phyloP scores from a whole-genome alignment of 1,140 invertebrate genomes.

The Calephelis virginiensis region DNA sequence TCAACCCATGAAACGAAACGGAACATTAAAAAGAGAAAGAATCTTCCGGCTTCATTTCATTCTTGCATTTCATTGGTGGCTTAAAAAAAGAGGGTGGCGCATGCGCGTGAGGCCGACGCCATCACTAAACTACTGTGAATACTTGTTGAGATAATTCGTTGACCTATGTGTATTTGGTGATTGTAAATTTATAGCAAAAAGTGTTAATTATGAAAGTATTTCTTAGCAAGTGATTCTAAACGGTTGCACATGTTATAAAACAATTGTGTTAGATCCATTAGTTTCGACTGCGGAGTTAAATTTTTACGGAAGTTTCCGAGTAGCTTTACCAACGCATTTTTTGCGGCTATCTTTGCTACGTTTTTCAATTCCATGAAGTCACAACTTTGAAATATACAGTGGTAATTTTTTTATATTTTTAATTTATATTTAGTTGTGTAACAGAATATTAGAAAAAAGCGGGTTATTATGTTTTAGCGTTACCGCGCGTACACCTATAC shows the following conservation, averaged over 20 bases:
- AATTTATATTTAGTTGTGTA: constrained; percentile 9
- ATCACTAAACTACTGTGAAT: constrained; percentile 75
- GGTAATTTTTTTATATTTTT: constrained; percentile 42
- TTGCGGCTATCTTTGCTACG: constrained; percentile 63
- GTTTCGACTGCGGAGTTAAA: constrained; percentile 48
- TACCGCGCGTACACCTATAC: constrained; percentile 65
- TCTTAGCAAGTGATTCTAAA: constrained; percentile 45
- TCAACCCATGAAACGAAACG: constrained; percentile 24
- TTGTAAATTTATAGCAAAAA: constrained; percentile 57
- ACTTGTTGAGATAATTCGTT: constrained; percentile 61
- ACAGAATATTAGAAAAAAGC: constrained; percentile 38
- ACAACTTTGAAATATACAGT: constrained; percentile 24
- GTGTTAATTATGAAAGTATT: constrained; percentile 61
- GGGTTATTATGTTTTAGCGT: constrained; percentile 53
- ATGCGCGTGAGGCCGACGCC: constrained; percentile 78
- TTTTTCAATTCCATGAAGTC: constrained; percentile 22
- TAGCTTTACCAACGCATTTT: constrained; percentile 73
- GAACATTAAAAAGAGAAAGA: constrained; percentile 31
- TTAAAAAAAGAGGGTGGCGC: constrained; percentile 68
- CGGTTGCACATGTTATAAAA: constrained; percentile 38
- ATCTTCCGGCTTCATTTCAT: constrained; percentile 51
- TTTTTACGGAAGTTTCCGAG: constrained; percentile 68
- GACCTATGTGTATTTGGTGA: constrained; percentile 50
- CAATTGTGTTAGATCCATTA: constrained; percentile 41
- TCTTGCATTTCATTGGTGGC: constrained; percentile 58